Evolutionary conservation across 2,888 invertebrate species (phyloP), one percentile per base, ranked within the genome.

Genomic region (Machimus rusticus): DNA sequence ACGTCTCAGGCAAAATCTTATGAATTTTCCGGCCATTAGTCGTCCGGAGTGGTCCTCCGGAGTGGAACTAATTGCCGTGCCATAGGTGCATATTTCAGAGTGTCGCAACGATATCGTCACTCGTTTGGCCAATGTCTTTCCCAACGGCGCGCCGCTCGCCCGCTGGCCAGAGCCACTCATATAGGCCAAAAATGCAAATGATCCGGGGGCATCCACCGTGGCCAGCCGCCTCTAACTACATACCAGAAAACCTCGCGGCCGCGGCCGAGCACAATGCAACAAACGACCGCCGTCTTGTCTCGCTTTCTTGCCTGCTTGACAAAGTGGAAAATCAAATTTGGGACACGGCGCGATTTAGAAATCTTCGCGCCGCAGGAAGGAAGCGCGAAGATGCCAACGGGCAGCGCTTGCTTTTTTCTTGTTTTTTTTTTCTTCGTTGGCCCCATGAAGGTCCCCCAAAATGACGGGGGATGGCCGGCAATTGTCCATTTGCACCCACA

Each of bases 271-370:
- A 86, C 51, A 77, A 86, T 86, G 84, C 76, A 77, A 87, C 79
- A 81, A 87, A 87, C 79, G 86, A 86, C 76, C 86, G 66, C 74
- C 74, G 76, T 81, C 86, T 86, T 87, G 87, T 87, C 55, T 87
- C 87, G 87, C 87, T 87, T 87, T 87, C 87, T 87, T 87, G 82
- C 8, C 31, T 87, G 87, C 87, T 82, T 87, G 87, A 87, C 87
- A 87, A 87, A 82, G 87, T 87, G 87, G 82, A 82, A 87, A 87
- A 87, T 82, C 86, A 86, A 86, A 86, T 86, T 86, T 86, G 77
- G 86, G 79, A 86, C 86, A 86, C 78, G 79, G 28, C 66, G 79
- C 86, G 57, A 86, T 79, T 86, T 86, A 79, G 79, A 86, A 86
- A 86, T 74, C 84, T 84, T 74, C 39, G 51, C 81, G 23, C 28